Evolutionary conservation across 2,113 vertebrate species (phyloP), one percentile per base, ranked within the genome.

Genomic region (Xenopus borealis): DNA sequence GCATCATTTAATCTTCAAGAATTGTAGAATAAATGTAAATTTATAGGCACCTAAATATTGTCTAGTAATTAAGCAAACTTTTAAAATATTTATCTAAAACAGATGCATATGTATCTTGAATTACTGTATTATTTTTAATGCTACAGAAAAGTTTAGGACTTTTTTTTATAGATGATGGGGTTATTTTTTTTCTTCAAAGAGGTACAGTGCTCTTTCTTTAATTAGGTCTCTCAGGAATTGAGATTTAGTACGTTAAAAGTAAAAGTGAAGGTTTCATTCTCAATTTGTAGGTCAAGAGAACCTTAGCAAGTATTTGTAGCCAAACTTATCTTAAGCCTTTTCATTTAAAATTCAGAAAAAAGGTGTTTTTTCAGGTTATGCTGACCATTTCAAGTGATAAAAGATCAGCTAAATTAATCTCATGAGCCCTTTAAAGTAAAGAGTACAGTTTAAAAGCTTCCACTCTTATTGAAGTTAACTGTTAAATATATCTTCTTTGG

Each of bases 401-500:
- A 69, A 66, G 66, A 76, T 76, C 73, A 76, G 30, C 73, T 53
- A 76, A 76, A 76, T 76, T 76, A 76, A 76, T 69, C 73, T 76
- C 64, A 30, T 6, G 59, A 69, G 73, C 55, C 47, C 10, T 10
- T 53, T 46, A 55, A 78, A 86, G 13, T 85, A 80, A 83, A 89
- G 85, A 88, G 85, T 86, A 88, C 84, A 86, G 40, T 58, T 71
- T 62, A 89, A 91, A 90, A 89, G 90, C 47, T 50, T 50, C 47
- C 47, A 50, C 14, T 50, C 14, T 50, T 50, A 40, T 40, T 40
- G 33, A 40, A 7, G 33, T 40, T 40, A 6, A 40, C 33, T 40
- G 8, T 40, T 40, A 40, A 40, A 40, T 40, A 40, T 1, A 4
- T 40, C 7, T 40, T 9, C 33, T 40, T 40, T 7, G 3, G 33